Evolutionary conservation across 2,888 invertebrate species (phyloP), one percentile per base, ranked within the genome.

Genomic region (Terebella lapidaria): DNA sequence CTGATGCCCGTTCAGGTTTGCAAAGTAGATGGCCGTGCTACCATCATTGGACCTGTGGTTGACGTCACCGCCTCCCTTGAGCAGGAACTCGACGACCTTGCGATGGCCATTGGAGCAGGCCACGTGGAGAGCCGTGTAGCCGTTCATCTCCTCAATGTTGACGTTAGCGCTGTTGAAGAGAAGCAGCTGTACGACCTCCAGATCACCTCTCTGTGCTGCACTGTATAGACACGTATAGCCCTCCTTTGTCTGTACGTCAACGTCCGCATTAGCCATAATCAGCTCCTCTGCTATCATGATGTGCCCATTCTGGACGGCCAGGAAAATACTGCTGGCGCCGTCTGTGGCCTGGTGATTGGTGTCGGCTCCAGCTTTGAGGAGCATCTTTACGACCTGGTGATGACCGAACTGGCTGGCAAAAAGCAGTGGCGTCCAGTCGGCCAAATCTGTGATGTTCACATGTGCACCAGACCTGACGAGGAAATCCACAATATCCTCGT

Each of bases 261-360:
- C 62, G 47, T 66, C 59, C 15, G 67, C 67, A 3, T 57, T 55
- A 30, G 61, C 55, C 56, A 67, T 47, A 45, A 69, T 59, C 18
- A 69, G 65, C 35, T 64, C 61, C 57, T 69, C 69, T 2, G 66
- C 64, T 25, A 67, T 58, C 22, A 59, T 26, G 45, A 69, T 67
- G 63, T 69, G 68, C n/a, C 69, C 69, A 49, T 67, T 67, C 62
- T 69, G 69, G 20, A 69, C 62, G 53, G 68, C 65, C 52, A 69
- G 61, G 56, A 69, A 63, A n/a, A 69, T 59, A 10, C 60, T 24
- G 54, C 54, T 59, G 20, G 60, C 62, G 1, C 64, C 64, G 4
- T 67, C 67, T 4, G 28, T 25, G 24, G 59, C 65, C 53, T 56
- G 61, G 4, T 20, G 30, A 53, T 67, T 65, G 22, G 63, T 49